phyloP scores from a whole-genome alignment of 2,797 vertebrate genomes.

The Eidolon dupreanum region DNA sequence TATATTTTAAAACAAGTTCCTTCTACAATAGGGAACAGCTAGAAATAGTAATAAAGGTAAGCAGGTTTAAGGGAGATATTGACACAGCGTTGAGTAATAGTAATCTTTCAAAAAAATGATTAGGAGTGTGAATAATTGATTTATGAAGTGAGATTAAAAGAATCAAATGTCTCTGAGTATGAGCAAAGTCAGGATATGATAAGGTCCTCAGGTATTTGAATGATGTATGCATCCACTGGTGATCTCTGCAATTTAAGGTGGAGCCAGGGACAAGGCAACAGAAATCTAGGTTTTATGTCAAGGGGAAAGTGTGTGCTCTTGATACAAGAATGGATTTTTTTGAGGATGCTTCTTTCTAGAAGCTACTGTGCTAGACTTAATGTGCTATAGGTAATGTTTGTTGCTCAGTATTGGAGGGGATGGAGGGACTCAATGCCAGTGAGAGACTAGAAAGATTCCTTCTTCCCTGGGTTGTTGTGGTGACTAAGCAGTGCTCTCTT shows the following conservation, averaged over 20 bases:
- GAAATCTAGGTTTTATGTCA: not conserved
- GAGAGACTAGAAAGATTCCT: not conserved
- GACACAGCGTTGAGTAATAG: not conserved
- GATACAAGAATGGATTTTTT: not conserved
- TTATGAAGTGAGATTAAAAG: not conserved
- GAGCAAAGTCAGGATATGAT: slow-evolving; percentile 42
- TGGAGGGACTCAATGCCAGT: not conserved
- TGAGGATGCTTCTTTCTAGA: not conserved
- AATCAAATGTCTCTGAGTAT: not conserved
- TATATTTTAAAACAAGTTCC: not conserved
- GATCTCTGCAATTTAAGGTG: not conserved
- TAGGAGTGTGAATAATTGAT: not conserved
- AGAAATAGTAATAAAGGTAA: not conserved
- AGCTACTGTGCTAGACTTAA: not conserved
- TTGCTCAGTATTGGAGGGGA: not conserved
- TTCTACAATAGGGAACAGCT: not conserved
- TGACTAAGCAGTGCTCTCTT: not conserved
- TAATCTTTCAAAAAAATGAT: not conserved
- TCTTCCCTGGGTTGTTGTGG: not conserved
- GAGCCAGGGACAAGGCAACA: not conserved
- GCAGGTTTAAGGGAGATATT: not conserved
- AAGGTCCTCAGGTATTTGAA: not conserved
- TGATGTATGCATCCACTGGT: not conserved
- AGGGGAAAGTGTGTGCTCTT: not conserved
- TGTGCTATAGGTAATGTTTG: not conserved